phyloP scores from a whole-genome alignment of 2,888 invertebrate species.

The Caenorhabditis uteleia region DNA sequence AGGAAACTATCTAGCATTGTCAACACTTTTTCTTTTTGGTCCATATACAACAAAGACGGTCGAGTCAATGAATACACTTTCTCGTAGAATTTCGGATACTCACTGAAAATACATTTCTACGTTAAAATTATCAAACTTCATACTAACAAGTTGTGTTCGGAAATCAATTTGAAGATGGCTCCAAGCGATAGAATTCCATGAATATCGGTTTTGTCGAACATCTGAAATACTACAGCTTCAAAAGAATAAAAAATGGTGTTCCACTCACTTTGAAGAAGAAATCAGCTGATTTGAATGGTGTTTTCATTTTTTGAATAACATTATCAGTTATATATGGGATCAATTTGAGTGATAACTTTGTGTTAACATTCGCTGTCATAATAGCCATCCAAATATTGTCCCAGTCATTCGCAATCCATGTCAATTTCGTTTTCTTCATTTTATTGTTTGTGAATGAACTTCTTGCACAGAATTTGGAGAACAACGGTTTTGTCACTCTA shows the following conservation, averaged over 20 bases:
- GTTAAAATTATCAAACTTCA: conserved; percentile 3
- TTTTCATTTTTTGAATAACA: conserved; percentile 44
- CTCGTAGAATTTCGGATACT: conserved; percentile 91
- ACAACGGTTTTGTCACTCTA: conserved; percentile 21
- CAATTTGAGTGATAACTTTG: conserved; percentile 34
- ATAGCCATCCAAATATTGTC: conserved; percentile 38
- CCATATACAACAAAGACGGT: conserved; percentile 87
- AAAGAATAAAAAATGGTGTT: not conserved
- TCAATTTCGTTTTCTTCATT: conserved; percentile 16
- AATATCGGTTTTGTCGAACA: conserved; percentile 76
- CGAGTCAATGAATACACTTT: conserved; percentile 93
- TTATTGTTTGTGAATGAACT: conserved; percentile 13
- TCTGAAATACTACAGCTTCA: conserved; percentile 4
- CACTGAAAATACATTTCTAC: conserved; percentile 72
- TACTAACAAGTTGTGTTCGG: conserved; percentile 83
- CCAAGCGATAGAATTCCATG: conserved; percentile 85
- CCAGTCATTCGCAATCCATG: conserved; percentile 19
- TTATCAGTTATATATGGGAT: conserved; percentile 47
- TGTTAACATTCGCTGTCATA: conserved; percentile 25
- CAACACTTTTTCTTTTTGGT: conserved; percentile 86
- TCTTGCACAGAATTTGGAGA: conserved; percentile 25
- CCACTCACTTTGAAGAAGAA: conserved; percentile 57
- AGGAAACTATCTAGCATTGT: conserved; percentile 88
- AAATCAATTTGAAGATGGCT: conserved; percentile 87
- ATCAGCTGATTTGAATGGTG: conserved; percentile 49